Evolutionary conservation across 2,113 vertebrate genomes (phyloP), one percentile per base, ranked within the genome.

Genomic region (Platycercus adscitus): DNA sequence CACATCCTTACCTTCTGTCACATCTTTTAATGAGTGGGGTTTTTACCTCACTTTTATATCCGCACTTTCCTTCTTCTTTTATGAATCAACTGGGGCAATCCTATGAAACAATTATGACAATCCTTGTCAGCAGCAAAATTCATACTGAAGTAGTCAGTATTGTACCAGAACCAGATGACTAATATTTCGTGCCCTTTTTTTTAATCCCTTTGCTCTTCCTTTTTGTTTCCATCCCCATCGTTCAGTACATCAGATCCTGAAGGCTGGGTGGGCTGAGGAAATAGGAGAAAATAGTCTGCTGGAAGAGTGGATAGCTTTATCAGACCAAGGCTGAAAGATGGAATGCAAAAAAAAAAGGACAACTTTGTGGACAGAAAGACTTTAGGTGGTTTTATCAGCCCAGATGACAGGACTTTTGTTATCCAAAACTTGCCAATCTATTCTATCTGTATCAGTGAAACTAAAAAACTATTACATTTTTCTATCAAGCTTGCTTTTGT

Each of bases 1-100:
- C 35, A 52, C 10, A 79, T 7, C 12, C 15, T 60, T 87, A 26
- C 53, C 20, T 68, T 84, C 23, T 58, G 41, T 47, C 6, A 78
- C 0, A 0, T 3, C 11, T 70, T 63, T 4, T 60, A 56, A 56
- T 13, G 10, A 46, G 1, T 24, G 2, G 41, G 19, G 41, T 44
- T 52, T 23, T 82, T 43, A 28, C 31, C 35, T 82, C 7, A 46
- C 0, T 56, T 81, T 10, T 77, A 21, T 43, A 7, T 20, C 63
- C 6, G n/a, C 17, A 47, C 3, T 31, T 52, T 24, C 4, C 8
- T 77, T 53, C 4, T 58, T 13, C 18, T 64, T 81, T 47, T 21
- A 44, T 60, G 2, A 60, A 71, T 35, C 47, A 53, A 11, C 44
- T 76, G 63, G 26, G 18, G 46, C 24, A 77, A 13, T 5, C 4